A percentile compares a stretch with the other conserved stretches of the same genome.
phyloP scores from a whole-genome alignment of 2,888 invertebrate species.

The Aphidius colemani region DNA sequence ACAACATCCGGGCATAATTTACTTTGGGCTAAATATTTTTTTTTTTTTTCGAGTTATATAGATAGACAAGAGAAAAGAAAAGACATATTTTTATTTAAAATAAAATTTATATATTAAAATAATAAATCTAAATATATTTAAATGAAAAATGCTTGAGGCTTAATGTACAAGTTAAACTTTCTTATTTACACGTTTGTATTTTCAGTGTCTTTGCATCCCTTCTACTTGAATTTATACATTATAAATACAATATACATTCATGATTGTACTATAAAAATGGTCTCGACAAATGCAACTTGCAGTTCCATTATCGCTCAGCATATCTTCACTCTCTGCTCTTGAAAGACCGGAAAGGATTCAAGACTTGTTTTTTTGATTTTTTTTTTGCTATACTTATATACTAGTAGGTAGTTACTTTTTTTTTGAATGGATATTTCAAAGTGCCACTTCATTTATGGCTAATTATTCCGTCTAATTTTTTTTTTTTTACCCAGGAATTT shows the following conservation, averaged over 20 bases:
- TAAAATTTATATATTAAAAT: too few species aligned
- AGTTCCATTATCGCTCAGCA: slow-evolving; percentile 38
- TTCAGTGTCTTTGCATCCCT: slow-evolving; percentile 25
- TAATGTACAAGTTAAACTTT: slow-evolving; percentile 4
- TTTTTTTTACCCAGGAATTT: too few species aligned
- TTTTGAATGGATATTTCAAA: slow-evolving; percentile 4
- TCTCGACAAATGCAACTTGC: slow-evolving; percentile 30
- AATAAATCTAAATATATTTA: not conserved
- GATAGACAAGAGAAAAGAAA: too few species aligned
- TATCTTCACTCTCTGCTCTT: slow-evolving; percentile 35
- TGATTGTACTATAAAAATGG: slow-evolving; percentile 12
- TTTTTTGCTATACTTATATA: slow-evolving; percentile 13
- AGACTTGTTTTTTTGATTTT: slow-evolving; percentile 3
- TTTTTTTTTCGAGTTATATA: too few species aligned
- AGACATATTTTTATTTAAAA: too few species aligned
- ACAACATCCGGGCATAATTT: too few species aligned
- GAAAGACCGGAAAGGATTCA: slow-evolving; percentile 37
- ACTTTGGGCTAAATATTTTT: too few species aligned
- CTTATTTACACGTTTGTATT: slow-evolving; percentile 15
- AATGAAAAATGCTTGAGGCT: slow-evolving; percentile 15
- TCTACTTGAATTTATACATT: slow-evolving; percentile 25
- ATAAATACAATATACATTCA: slow-evolving; percentile 28
- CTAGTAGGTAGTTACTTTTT: slow-evolving; percentile 8
- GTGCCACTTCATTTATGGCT: too few species aligned
- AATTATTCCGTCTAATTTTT: too few species aligned